Evolutionary conservation across 2,888 invertebrate genomes (phyloP).

Genomic region (Nymphalis urticae): DNA sequence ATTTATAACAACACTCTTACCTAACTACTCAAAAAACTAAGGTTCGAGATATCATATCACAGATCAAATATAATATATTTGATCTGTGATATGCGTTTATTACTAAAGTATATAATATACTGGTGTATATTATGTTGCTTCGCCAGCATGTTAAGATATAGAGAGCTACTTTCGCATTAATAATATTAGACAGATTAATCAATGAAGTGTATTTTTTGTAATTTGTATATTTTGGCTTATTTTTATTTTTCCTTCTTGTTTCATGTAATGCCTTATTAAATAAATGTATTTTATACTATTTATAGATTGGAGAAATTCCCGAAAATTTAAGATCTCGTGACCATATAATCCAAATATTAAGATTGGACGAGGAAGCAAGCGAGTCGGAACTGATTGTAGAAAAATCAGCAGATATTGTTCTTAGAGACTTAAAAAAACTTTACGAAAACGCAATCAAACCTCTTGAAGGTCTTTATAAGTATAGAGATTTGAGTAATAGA

Average conservation of each 20-base stretch:
- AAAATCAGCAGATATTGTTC: slow-evolving; percentile 88
- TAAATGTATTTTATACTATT: slow-evolving; percentile 32
- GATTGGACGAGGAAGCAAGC: slow-evolving; percentile 88
- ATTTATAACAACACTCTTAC: too few relatives aligned
- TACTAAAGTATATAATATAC: too few relatives aligned
- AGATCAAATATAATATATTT: neutral
- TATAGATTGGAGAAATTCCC: slow-evolving; percentile 87
- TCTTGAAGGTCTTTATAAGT: slow-evolving; percentile 94
- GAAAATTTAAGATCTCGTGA: slow-evolving; percentile 89
- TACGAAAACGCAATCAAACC: slow-evolving; percentile 95
- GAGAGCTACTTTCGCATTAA: too few relatives aligned
- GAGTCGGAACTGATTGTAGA: slow-evolving; percentile 86
- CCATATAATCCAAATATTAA: slow-evolving; percentile 90
- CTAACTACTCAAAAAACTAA: too few relatives aligned
- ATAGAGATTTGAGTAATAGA: slow-evolving; percentile 94
- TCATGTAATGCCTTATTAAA: too few relatives aligned
- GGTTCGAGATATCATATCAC: neutral
- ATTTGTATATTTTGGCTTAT: too few relatives aligned
- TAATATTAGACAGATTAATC: too few relatives aligned
- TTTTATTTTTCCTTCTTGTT: too few relatives aligned
- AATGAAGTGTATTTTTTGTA: too few relatives aligned
- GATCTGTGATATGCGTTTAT: too few relatives aligned
- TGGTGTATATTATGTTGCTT: too few relatives aligned
- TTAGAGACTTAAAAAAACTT: slow-evolving; percentile 91
- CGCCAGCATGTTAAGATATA: too few relatives aligned